phyloP scores from a whole-genome alignment of 2,888 invertebrate genomes.

The Melangyna quadrimaculata region DNA sequence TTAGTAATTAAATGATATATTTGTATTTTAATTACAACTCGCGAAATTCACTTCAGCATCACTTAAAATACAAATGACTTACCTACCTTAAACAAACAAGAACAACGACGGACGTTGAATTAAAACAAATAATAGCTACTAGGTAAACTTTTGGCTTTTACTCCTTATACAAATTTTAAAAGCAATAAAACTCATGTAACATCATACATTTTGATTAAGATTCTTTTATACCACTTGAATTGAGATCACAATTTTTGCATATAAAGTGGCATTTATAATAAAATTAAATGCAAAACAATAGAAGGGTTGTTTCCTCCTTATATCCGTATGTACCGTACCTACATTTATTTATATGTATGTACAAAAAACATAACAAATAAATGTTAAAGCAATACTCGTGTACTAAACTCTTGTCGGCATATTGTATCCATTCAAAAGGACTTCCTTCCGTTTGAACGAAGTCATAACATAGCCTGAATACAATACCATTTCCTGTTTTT shows the following conservation, averaged over 20 bases:
- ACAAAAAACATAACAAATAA: constrained; percentile 29
- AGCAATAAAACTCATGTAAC: constrained; percentile 43
- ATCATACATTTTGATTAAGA: constrained; percentile 49
- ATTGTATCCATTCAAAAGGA: constrained; percentile 66
- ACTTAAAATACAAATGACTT: neutral
- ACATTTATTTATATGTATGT: neutral
- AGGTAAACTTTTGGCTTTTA: neutral
- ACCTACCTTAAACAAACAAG: neutral
- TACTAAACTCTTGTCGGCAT: constrained; percentile 60
- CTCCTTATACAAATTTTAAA: constrained; percentile 10
- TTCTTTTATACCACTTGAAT: constrained; percentile 19
- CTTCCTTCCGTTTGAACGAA: constrained; percentile 64
- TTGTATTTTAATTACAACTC: neutral
- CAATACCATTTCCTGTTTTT: constrained; percentile 66
- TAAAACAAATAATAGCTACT: neutral
- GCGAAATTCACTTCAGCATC: neutral
- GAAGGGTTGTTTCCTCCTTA: constrained; percentile 45
- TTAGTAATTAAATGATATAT: neutral
- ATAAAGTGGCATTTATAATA: constrained; percentile 47
- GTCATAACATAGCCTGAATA: constrained; percentile 67
- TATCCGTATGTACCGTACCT: neutral
- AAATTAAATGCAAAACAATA: constrained; percentile 56
- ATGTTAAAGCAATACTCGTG: constrained; percentile 52
- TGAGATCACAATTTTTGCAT: constrained; percentile 43
- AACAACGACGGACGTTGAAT: neutral